Evolutionary conservation across 2,113 vertebrate species (phyloP).

Genomic region (Nicator chloris): DNA sequence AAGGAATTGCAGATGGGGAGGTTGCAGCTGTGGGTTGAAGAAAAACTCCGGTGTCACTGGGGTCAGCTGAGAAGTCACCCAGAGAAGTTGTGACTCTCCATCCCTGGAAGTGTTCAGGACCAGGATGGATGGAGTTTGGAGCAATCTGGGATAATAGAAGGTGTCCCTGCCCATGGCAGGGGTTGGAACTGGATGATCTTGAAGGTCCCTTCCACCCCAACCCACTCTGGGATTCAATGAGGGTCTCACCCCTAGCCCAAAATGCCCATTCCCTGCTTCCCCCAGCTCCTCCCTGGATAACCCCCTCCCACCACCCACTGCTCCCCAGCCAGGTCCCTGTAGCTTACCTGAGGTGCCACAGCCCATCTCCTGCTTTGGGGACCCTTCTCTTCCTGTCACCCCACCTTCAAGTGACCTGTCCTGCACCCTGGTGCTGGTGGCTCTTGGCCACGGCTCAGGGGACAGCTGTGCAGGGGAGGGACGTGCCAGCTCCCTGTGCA

Average conservation of each 20-base stretch:
- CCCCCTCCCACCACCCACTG: background rate
- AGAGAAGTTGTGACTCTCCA: background rate
- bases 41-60: accelerated
- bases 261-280: background rate
- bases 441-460: background rate
- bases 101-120: background rate
- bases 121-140: background rate
- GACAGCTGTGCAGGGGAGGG: background rate
- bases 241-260: background rate
- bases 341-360: background rate
- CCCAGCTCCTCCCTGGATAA: background rate
- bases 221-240: background rate
- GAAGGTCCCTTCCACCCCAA: background rate
- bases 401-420: background rate
- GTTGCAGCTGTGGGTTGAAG: background rate
- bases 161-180: background rate
- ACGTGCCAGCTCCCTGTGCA: accelerated
- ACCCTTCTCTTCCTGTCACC: background rate
- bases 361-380: background rate
- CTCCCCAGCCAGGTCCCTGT: background rate
- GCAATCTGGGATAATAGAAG: background rate
- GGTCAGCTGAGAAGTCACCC: background rate
- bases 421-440: background rate
- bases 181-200: background rate
- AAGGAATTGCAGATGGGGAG: background rate